Evolutionary conservation across 2,888 invertebrate species (phyloP).

Genomic region (Drosophila mimica): DNA sequence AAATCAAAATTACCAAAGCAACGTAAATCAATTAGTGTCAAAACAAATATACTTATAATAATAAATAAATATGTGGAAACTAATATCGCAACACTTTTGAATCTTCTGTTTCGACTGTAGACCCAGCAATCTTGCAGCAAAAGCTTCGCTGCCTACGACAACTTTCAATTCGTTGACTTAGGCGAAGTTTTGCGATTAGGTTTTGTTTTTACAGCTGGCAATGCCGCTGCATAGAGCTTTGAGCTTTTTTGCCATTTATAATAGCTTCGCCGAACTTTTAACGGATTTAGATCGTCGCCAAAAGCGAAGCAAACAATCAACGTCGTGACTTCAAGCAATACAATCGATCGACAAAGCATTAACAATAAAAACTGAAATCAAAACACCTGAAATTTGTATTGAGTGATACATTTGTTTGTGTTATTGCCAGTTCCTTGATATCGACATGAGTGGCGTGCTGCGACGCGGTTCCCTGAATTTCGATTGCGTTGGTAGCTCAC

Average conservation of each 20-base stretch:
- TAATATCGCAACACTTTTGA: background rate
- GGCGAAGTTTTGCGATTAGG: conserved; percentile 34
- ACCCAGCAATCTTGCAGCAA: conserved; percentile 1
- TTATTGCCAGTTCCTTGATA: conserved; percentile 6
- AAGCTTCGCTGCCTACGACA: conserved; percentile 59
- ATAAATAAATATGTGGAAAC: conserved; percentile 28
- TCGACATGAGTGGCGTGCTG: conserved; percentile 82
- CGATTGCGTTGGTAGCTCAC: conserved; percentile 68
- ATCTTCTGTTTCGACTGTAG: background rate
- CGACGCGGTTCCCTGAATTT: conserved; percentile 83
- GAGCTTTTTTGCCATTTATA: conserved; percentile 69
- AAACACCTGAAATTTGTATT: conserved; percentile 7
- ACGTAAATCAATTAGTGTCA: conserved; percentile 76
- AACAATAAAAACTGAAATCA: conserved; percentile 4
- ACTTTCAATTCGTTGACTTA: conserved; percentile 41
- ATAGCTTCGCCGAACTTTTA: conserved; percentile 70
- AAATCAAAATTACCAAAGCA: conserved; percentile 72
- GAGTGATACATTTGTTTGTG: conserved; percentile 26
- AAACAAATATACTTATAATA: conserved; percentile 57
- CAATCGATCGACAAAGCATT: conserved; percentile 51
- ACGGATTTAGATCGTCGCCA: conserved; percentile 78
- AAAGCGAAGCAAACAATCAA: conserved; percentile 59
- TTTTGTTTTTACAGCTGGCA: conserved; percentile 46
- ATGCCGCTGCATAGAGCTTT: conserved; percentile 49
- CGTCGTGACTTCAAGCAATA: conserved; percentile 50